Conservation (phyloP, 2,797 vertebrate genomes). For the Alouatta caraya region DNA sequence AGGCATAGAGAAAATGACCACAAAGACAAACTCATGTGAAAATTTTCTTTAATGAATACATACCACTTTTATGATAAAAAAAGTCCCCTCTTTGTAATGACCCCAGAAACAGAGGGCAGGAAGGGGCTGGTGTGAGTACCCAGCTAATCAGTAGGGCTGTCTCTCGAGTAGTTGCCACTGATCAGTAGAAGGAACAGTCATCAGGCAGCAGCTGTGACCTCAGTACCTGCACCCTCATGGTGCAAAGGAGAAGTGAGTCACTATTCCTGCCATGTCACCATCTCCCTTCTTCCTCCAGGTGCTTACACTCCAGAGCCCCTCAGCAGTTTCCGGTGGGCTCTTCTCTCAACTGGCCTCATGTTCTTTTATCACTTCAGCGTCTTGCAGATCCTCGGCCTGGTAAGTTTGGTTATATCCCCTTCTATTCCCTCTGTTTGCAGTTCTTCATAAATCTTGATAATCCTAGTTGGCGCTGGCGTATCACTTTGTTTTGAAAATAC, state of each 20-base stretch:
- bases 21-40: background rate
- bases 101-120: background rate
- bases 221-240: constrained; percentile 33
- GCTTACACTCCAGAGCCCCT: constrained; percentile 96
- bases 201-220: constrained; percentile 42
- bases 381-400: constrained; percentile 95
- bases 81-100: background rate
- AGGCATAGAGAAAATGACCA: background rate
- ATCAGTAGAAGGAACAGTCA: background rate
- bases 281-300: constrained; percentile 85
- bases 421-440: constrained; percentile 48
- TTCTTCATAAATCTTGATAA: constrained; percentile 67
- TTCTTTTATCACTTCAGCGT: constrained; percentile 97
- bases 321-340: constrained; percentile 96
- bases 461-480: constrained; percentile 61
- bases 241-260: background rate
- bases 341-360: constrained; percentile 95
- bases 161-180: background rate
- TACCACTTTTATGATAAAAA: background rate
- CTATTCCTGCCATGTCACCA: background rate
- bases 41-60: background rate
- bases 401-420: constrained; percentile 83
- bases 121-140: background rate
- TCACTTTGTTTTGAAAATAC: constrained; percentile 67
- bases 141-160: background rate